A percentile compares a stretch with the other conserved stretches of the same genome.
These are phyloP conservation scores for Phallusia fumigata DNA, from an alignment of 23 tunicate species.

Conservation along the genomic window DNA sequence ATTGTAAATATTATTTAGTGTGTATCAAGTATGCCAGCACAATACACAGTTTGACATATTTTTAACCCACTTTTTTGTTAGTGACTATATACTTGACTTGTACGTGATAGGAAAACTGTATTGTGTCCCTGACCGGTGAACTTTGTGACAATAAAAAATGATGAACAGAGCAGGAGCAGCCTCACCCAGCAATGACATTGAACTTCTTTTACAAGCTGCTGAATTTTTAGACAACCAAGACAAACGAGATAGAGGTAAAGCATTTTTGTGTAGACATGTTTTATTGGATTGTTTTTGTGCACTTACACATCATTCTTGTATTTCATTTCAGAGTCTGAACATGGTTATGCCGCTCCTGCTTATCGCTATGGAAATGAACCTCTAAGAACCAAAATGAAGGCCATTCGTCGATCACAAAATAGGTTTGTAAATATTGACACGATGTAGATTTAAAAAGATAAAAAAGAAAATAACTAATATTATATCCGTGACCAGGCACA, in stretches of 20 bases:
- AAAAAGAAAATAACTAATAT: too few relatives aligned
- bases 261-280: neutral
- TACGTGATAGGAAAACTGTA: too few relatives aligned
- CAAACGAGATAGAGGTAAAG: conserved; percentile 57
- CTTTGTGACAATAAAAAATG: neutral
- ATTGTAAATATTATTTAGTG: too few relatives aligned
- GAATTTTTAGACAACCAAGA: conserved; percentile 74
- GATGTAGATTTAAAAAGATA: neutral
- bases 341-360: conserved; percentile 74
- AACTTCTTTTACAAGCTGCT: conserved; percentile 64
- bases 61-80: too few relatives aligned
- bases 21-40: too few relatives aligned
- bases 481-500: too few relatives aligned
- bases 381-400: conserved; percentile 48
- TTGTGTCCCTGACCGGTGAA: too few relatives aligned
- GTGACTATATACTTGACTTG: too few relatives aligned
- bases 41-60: too few relatives aligned
- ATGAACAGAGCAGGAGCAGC: neutral
- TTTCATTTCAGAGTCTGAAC: conserved; percentile 49
- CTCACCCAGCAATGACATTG: conserved; percentile 24
- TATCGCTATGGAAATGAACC: conserved; percentile 59
- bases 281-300: neutral
- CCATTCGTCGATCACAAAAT: conserved; percentile 53
- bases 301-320: neutral
- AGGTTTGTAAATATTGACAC: conserved; percentile 43